A percentile compares a stretch with the other conserved stretches of the same genome.
These are phyloP conservation scores for Salvelinus fontinalis DNA, from an alignment of 2,113 vertebrate genomes.

Conservation along the genomic window DNA sequence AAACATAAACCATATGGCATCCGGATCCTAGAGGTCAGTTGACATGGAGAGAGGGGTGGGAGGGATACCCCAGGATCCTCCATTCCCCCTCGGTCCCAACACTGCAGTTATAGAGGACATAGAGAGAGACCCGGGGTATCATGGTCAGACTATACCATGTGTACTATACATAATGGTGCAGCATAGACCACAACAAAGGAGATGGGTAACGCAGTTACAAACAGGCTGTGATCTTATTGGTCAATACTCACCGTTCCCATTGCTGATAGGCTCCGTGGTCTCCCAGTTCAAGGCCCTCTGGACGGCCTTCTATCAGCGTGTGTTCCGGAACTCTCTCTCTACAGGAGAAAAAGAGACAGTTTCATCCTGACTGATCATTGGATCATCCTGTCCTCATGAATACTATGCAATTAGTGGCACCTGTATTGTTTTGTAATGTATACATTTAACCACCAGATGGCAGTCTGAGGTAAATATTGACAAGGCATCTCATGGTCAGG, in stretches of 20 bases:
- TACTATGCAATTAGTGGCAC: too few relatives aligned
- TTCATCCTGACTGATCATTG: too few relatives aligned
- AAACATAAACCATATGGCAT: conserved; percentile 9
- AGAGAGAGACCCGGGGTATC: background rate
- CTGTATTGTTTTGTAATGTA: too few relatives aligned
- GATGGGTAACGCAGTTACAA: too few relatives aligned
- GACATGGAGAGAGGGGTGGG: conserved; percentile 1
- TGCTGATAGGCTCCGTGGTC: conserved; percentile 74
- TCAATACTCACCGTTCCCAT: conserved; percentile 58
- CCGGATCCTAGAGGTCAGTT: conserved; percentile 52
- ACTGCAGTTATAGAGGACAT: conserved; percentile 18
- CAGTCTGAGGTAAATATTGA: background rate
- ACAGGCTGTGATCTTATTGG: background rate
- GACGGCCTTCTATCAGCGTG: conserved; percentile 96
- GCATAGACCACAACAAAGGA: too few relatives aligned
- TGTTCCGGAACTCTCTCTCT: conserved; percentile 86
- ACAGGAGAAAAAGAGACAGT: conserved; percentile 40
- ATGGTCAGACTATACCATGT: background rate
- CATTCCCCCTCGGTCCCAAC: conserved; percentile 47
- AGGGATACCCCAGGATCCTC: conserved; percentile 37
- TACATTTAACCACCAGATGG: too few relatives aligned
- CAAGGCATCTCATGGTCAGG: too few relatives aligned
- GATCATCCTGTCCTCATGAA: too few relatives aligned
- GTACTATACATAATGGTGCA: too few relatives aligned
- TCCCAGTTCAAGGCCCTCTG: conserved; percentile 93